These are phyloP conservation scores for Drosophila grimshawi DNA, from an alignment of 1,140 invertebrate species.

Conservation along the genomic window DNA sequence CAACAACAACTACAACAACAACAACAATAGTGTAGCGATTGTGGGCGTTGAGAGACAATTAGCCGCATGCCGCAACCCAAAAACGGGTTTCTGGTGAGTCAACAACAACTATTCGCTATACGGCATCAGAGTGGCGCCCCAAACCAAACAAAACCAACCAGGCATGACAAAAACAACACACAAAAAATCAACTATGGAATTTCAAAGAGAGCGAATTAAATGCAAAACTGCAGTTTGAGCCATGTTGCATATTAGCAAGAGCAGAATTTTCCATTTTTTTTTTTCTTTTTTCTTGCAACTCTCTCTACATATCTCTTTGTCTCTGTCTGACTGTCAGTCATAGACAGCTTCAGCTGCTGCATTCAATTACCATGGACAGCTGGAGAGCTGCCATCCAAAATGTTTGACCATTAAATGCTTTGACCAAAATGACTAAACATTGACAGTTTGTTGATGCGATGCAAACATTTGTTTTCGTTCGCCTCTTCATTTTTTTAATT, in stretches of 20 bases:
- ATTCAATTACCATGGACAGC: slow-evolving; percentile 62
- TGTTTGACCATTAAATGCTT: slow-evolving; percentile 74
- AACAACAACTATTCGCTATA: slow-evolving; percentile 52
- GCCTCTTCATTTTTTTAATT: slow-evolving; percentile 10
- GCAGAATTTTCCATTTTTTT: slow-evolving; percentile 25
- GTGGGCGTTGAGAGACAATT: slow-evolving; percentile 78
- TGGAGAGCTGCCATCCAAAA: slow-evolving; percentile 11
- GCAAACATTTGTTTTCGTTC: slow-evolving; percentile 42
- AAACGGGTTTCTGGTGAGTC: slow-evolving; percentile 72
- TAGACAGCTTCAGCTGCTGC: slow-evolving; percentile 61
- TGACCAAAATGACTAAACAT: slow-evolving; percentile 52
- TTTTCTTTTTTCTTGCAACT: slow-evolving; percentile 34
- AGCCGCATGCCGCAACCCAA: slow-evolving; percentile 74
- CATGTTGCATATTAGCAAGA: slow-evolving; percentile 29
- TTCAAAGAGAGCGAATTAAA: slow-evolving; percentile 1
- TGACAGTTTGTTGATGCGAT: slow-evolving; percentile 51
- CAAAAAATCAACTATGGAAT: slow-evolving; percentile 25
- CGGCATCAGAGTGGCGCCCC: slow-evolving; percentile 47
- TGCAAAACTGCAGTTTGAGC: neutral
- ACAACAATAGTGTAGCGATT: slow-evolving; percentile 37
- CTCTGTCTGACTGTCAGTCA: slow-evolving; percentile 25
- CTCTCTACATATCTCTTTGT: neutral
- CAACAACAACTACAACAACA: slow-evolving; percentile 40
- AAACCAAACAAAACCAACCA: slow-evolving; percentile 23
- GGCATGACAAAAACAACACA: slow-evolving; percentile 5